These are phyloP conservation scores for Buphagus erythrorhynchus DNA, from an alignment of 2,797 vertebrate genomes.

Conservation along the genomic window DNA sequence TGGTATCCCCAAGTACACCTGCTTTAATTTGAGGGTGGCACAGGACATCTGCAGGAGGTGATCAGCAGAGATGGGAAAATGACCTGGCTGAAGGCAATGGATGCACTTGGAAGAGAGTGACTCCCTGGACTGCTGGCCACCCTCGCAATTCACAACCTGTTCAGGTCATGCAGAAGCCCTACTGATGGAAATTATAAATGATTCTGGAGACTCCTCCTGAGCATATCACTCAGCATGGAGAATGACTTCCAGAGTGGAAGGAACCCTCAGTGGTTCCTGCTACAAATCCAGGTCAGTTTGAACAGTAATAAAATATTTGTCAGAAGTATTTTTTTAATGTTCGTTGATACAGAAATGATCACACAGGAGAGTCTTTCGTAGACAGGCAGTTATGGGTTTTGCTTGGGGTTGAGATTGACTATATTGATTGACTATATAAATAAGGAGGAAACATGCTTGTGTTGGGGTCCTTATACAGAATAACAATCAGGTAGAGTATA, in stretches of 20 bases:
- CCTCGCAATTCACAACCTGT: background rate
- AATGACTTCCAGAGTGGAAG: background rate
- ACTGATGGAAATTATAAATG: background rate
- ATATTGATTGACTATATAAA: background rate
- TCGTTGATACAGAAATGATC: background rate
- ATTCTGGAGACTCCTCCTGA: background rate
- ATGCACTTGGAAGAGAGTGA: background rate
- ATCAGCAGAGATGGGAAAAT: background rate
- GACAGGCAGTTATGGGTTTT: background rate
- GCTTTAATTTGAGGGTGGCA: background rate
- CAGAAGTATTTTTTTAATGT: background rate
- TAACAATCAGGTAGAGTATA: background rate
- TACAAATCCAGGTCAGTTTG: background rate
- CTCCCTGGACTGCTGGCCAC: background rate
- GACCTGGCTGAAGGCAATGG: background rate
- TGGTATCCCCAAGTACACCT: too few relatives aligned
- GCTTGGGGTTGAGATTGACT: background rate
- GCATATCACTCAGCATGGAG: background rate
- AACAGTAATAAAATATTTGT: background rate
- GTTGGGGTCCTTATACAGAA: background rate
- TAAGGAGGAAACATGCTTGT: background rate
- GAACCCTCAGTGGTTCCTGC: background rate
- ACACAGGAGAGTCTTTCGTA: background rate
- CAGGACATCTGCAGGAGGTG: background rate
- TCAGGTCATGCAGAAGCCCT: fast-evolving